A percentile compares a stretch with the other conserved stretches of the same genome.
Evolutionary conservation across 2,888 invertebrate species (phyloP).

Genomic region (Brachypalpus laphriformis): DNA sequence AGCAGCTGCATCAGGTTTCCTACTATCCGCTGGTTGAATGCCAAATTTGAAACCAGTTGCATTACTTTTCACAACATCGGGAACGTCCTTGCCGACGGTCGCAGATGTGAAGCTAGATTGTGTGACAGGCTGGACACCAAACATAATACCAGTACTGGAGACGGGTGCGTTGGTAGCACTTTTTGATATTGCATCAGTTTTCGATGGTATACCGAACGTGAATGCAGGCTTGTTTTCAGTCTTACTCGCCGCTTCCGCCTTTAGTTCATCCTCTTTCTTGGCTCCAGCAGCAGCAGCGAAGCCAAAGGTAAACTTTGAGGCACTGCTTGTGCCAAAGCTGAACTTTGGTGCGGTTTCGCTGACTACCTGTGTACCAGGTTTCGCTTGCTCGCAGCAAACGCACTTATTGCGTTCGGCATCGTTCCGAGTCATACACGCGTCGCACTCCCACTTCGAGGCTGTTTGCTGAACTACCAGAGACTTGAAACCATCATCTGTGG

Average conservation of each 20-base stretch:
- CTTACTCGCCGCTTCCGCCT: slow-evolving; percentile 50
- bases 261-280: slow-evolving; percentile 76
- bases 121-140: slow-evolving; percentile 70
- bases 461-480: slow-evolving; percentile 79
- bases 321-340: slow-evolving; percentile 78
- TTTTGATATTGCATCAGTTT: neutral
- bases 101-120: slow-evolving; percentile 54
- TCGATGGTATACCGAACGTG: slow-evolving; percentile 43
- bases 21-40: slow-evolving; percentile 36
- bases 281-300: slow-evolving; percentile 75
- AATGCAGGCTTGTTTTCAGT: slow-evolving; percentile 49
- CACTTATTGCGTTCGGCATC: slow-evolving; percentile 83
- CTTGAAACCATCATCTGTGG: slow-evolving; percentile 80
- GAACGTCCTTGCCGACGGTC: slow-evolving; percentile 63
- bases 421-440: slow-evolving; percentile 86
- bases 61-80: slow-evolving; percentile 58
- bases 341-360: slow-evolving; percentile 76
- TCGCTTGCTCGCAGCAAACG: slow-evolving; percentile 85
- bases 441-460: slow-evolving; percentile 85
- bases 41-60: slow-evolving; percentile 75
- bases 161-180: neutral
- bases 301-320: slow-evolving; percentile 80
- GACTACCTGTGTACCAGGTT: slow-evolving; percentile 81
- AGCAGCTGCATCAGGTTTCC: slow-evolving; percentile 44
- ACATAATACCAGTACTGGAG: slow-evolving; percentile 49